phyloP scores from a whole-genome alignment of 1,140 invertebrate species.

The Lamellibrachia luymesi region DNA sequence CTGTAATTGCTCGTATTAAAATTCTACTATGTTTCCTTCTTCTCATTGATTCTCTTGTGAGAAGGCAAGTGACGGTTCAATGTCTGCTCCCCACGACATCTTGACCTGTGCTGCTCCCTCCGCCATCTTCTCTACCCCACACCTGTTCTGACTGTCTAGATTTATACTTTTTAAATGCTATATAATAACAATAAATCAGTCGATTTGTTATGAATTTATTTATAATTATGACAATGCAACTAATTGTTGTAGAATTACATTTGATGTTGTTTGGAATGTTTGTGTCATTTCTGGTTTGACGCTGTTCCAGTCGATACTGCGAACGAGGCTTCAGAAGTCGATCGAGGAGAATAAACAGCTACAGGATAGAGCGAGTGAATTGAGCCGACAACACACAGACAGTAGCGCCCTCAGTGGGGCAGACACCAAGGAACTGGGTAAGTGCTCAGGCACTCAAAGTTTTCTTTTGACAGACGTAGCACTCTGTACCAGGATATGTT shows the following conservation, averaged over 20 bases:
- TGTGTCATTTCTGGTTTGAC: conserved; percentile 10
- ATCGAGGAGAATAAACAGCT: conserved; percentile 44
- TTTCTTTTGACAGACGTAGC: not conserved
- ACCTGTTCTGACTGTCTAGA: no score
- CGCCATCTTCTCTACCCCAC: no score
- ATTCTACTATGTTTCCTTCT: no score
- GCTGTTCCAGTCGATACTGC: conserved; percentile 39
- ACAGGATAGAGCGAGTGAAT: conserved; percentile 35
- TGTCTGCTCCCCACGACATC: no score
- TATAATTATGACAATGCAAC: not conserved
- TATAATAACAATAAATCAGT: not conserved
- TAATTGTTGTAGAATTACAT: not conserved
- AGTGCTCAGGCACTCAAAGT: not conserved
- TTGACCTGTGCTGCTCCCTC: no score
- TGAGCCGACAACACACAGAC: conserved; percentile 7
- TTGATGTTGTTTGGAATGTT: not conserved
- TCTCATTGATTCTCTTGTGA: no score
- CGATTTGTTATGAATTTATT: not conserved
- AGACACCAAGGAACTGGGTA: not conserved
- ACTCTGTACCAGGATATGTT: not conserved
- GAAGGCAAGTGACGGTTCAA: no score
- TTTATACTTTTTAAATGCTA: not conserved
- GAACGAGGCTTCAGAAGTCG: conserved; percentile 43
- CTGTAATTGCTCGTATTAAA: no score
- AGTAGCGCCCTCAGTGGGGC: not conserved